A percentile compares a stretch with the other conserved stretches of the same genome.
Evolutionary conservation across 2,888 invertebrate species (phyloP).

Genomic region (Latrodectus elegans): DNA sequence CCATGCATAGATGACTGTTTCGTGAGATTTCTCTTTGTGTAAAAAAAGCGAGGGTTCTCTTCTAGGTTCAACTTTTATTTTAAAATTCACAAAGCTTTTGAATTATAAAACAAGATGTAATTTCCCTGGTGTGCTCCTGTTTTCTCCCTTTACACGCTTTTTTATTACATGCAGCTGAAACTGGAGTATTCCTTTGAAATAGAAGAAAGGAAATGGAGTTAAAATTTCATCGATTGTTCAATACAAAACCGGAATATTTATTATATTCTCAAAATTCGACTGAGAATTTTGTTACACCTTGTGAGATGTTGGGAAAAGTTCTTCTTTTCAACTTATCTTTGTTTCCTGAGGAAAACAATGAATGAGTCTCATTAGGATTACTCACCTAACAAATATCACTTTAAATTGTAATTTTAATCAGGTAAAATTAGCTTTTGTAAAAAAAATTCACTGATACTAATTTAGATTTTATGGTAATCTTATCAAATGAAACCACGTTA

Average conservation of each 20-base stretch:
- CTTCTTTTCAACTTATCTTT: too few species aligned
- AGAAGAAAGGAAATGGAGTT: conserved; percentile 2
- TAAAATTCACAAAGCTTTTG: conserved; percentile 64
- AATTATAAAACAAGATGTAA: conserved; percentile 64
- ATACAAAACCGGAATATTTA: neutral
- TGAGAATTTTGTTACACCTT: too few species aligned
- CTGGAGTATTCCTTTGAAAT: conserved; percentile 6
- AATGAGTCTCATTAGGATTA: too few species aligned
- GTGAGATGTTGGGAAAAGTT: too few species aligned
- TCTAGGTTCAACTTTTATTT: conserved; percentile 48
- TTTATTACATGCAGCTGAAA: conserved; percentile 26
- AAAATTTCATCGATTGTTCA: conserved; percentile 26
- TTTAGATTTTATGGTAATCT: too few species aligned
- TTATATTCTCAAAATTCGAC: too few species aligned
- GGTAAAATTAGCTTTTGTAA: too few species aligned
- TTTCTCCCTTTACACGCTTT: conserved; percentile 25
- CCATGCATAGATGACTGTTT: conserved; percentile 48
- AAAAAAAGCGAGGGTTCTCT: neutral
- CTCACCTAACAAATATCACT: too few species aligned
- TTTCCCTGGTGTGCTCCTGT: conserved; percentile 56
- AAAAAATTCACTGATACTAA: too few species aligned
- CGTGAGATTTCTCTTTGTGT: neutral
- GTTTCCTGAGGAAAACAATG: too few species aligned
- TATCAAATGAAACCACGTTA: too few species aligned
- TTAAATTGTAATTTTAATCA: too few species aligned